Evolutionary conservation across 1,140 invertebrate species (phyloP), one percentile per base, ranked within the genome.

Genomic region (Ladona fulva): DNA sequence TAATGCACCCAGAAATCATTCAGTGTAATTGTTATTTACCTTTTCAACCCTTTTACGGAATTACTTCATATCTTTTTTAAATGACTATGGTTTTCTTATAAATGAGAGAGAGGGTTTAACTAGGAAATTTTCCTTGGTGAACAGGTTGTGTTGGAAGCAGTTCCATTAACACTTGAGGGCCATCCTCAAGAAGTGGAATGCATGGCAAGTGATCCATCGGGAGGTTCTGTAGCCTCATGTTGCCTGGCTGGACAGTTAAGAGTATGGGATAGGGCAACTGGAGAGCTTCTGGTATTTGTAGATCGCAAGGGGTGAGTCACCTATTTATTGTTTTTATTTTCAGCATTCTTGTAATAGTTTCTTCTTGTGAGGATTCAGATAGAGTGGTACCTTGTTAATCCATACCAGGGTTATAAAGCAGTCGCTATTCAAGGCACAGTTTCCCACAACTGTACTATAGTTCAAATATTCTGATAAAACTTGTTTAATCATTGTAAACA

Each of bases 231-330:
- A 22, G 93, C 94, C n/a, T 96, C 94, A 81, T 92, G 92, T 12
- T 97, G 95, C 84, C 86, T 98, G 3, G 92, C 93, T 79, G 96
- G 96, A n/a, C 92, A 95, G 81, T 89, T 98, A 42, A 91, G 94
- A 81, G 89, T 97, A 10, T 98, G 96, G 96, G 95, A 98, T 84
- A 90, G 92, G 0, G 88, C 90, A 59, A 95, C 92, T 74, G 95
- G 95, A 0, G 95, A 98, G 82, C 89, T 92, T 78, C 82, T 95
- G 14, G 87, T 89, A 0, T 90, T 90, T 78, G 94, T 96, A 76
- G 89, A 93, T 81, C 87, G 95, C 73, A 88, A 88, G 82, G 86
- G 86, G 87, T 91, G 82, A 85, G 85, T 76, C 11, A 77, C 16
- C 44, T 24, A 24, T 42, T 14, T 14, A 22, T 24, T 16, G 14